Base-by-base conservation (phyloP, 2,888 invertebrate species). In the Bellardia pandia region DNA sequence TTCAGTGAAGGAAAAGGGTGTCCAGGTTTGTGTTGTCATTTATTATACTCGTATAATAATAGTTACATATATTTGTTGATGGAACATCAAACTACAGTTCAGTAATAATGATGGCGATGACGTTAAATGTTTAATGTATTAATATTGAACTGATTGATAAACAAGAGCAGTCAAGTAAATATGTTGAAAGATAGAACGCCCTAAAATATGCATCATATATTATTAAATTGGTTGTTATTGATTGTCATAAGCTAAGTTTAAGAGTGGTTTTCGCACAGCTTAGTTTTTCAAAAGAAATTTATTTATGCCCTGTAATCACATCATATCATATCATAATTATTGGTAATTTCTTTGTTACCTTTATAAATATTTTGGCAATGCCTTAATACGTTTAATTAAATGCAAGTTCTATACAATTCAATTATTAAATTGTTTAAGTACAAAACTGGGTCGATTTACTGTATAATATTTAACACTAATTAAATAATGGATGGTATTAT, bases 1-100 rank as follows among this genome's bases (percentile, higher is more conserved):
- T 40, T 23, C 30, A 23, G 58, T 14, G 8, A 69, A 48, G 23
- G 48, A 78, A 78, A 77, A 16, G 53, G 42, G 33, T 68, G 56
- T 76, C n/a, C 40, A 42, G 6, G 23, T 56, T 8, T 33, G 7
- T 45, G 40, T 56, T 66, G 64, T 60, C 58, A 66, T 42, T 66
- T 56, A 30, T 76, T 64, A 48, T 62, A 23, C 23, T 23, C 23
- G 23, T 23, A 33, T 74, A 60, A 74, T 42, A 42, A 58, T 33
- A 51, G n/a, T 51, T 62, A 6, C 6, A 6, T 4, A 37, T 37
- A 23, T 1, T 23, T 23, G 37, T 48, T 48, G 45, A 23, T 60
- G 60, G 45, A 60, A 60, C 16, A 37, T 71, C 40, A 53, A 56
- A 56, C 37, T 56, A 56, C 40, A 40, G 16, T 72, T 72, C 13